phyloP scores from a whole-genome alignment of 2,797 vertebrate genomes.

The Telmatherina bonti region DNA sequence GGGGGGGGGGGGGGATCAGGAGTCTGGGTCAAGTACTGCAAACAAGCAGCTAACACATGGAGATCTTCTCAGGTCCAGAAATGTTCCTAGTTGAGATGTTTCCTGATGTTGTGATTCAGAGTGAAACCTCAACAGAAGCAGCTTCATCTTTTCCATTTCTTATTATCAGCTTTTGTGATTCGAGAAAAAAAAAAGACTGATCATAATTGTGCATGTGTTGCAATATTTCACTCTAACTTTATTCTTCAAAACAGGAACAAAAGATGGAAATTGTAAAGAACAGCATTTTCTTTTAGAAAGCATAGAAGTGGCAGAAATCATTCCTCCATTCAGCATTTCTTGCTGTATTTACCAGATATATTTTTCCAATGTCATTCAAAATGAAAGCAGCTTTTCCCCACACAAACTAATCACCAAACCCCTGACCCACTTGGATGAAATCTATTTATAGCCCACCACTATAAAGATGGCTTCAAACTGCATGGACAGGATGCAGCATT shows the following conservation, averaged over 20 bases:
- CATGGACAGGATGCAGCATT: neutral
- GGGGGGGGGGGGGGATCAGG: neutral
- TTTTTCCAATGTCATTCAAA: conserved; percentile 3
- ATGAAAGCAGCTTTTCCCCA: conserved; percentile 8
- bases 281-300: conserved; percentile 12
- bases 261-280: conserved; percentile 12
- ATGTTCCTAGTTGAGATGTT: neutral
- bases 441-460: conserved; percentile 49
- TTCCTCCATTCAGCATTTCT: neutral
- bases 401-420: conserved; percentile 37
- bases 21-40: conserved; percentile 38
- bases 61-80: neutral
- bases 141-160: conserved; percentile 49
- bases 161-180: conserved; percentile 28
- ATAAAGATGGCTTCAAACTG: conserved; percentile 23
- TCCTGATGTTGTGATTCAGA: neutral
- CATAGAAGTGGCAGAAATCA: neutral
- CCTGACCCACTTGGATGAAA: conserved; percentile 52
- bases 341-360: neutral
- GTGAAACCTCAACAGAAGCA: conserved; percentile 3
- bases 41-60: conserved; percentile 21
- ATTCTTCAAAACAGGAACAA: conserved; percentile 29
- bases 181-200: conserved; percentile 35
- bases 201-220: conserved; percentile 11
- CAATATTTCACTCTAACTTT: conserved; percentile 6